Base-by-base conservation (phyloP, 2,888 invertebrate species). In the Heliconius hortense region DNA sequence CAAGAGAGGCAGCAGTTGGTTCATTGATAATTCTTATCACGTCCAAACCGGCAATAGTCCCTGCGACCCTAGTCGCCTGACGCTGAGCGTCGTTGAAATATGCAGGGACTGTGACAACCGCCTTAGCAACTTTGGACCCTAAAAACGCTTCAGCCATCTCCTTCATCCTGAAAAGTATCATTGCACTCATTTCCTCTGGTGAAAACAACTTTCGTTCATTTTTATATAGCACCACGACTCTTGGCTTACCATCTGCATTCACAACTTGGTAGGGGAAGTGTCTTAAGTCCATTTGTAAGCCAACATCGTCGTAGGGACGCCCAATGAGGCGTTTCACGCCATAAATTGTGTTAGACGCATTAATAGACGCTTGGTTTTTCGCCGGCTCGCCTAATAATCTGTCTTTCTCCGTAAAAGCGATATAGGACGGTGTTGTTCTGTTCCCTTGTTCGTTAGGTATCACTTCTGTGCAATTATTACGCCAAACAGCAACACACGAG, bases 41-140 rank as follows among this genome's bases (percentile, higher is more conserved):
- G 59, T 91, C 85, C 1, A 92, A 80, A 1, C 91, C 92, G 5
- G 90, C 91, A 43, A 91, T 85, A 0, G 81, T 76, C 0, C 86
- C 91, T 4, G 91, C 91, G 0, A 83, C 77, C 73, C 83, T 86
- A 3, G 89, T 91, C 0, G 91, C 90, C 72, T 89, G 88, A 0
- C 91, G 84, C 73, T 92, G 92, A 1, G 87, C 80, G 73, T 90
- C 88, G 68, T 86, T 90, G 78, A 91, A 92, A 81, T 90, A 90
- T 59, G 90, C 90, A 0, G 92, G 92, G 10, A 92, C 92, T 2
- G 91, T 90, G 3, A 92, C 85, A 28, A 92, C 92, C 0, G 90
- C 91, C 53, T 87, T 87, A 31, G 86, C 83, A 0, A 92, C 88
- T 76, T 82, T 83, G 64, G 72, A 78, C n/a, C 85, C 86, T 48